Evolutionary conservation across 2,888 invertebrate species (phyloP), one percentile per base, ranked within the genome.

Genomic region (Elgonia sp.): DNA sequence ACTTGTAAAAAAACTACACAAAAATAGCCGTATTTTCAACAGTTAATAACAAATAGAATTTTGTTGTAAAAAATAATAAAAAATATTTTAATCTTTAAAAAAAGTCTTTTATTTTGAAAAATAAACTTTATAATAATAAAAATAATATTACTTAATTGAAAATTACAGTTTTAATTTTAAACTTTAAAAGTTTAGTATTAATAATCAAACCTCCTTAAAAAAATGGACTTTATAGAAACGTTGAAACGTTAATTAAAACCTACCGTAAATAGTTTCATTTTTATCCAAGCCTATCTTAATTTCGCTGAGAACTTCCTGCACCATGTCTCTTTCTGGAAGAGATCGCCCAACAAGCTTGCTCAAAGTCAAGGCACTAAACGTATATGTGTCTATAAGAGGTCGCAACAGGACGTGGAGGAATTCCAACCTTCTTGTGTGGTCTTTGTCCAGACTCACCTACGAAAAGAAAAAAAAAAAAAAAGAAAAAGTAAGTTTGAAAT

Each of bases 321-420:
- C 96, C 82, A 97, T 95, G 60, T 97, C 96, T 84, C 95, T 96
- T 95, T 97, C 97, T 3, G 96, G 90, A 79, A 96, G 95, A 62
- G 96, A 95, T 85, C 95, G 94, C 0, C 95, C 95, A 0, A 96
- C 95, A 72, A 96, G 93, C 90, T 95, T 95, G 40, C 95, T 95
- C 89, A 97, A 94, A 63, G 95, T 95, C 88, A 95, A 95, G 1
- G 96, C 96, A 18, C 97, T 96, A 29, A 96, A 95, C 57, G 96
- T 95, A 94, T 98, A 98, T 8, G 97, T 96, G 91, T 97, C 97
- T 72, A 97, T 94, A 76, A 98, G 95, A 0, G 98, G 97, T 63
- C 97, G 96, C 57, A 98, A 92, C 2, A 97, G 75, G 95, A 94
- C 93, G 93, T 96, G 92, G 92, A 96, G 93, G 91, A 96, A 95